Percentiles rank a stretch among this genome's conserved stretches.
Conservation (phyloP, 2,888 invertebrate genomes). For the Callyntrura guangdongensis region DNA sequence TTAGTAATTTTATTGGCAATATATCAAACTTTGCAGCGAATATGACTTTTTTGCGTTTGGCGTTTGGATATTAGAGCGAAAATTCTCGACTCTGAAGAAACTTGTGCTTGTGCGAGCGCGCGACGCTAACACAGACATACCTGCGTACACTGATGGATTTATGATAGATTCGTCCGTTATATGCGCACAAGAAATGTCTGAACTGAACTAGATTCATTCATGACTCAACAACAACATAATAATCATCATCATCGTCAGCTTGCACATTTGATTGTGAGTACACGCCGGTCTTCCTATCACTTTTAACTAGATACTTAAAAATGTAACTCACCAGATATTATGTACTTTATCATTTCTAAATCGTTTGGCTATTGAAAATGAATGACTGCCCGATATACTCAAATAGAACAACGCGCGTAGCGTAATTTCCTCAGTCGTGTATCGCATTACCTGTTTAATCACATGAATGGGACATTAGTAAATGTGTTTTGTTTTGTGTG, state of each 20-base stretch:
- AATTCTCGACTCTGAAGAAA: not conserved
- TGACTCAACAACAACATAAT: constrained; percentile 47
- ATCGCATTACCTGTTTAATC: constrained; percentile 42
- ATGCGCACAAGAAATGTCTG: constrained; percentile 2
- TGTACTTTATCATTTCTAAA: constrained; percentile 24
- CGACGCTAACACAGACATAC: not conserved
- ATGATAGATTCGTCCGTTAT: constrained; percentile 57
- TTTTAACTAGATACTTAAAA: constrained; percentile 65
- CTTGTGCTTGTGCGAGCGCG: not conserved
- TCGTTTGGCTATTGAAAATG: constrained; percentile 35
- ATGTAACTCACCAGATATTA: constrained; percentile 7
- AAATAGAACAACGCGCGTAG: constrained; percentile 35
- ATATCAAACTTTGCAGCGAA: constrained; percentile 49
- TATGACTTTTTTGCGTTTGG: constrained; percentile 46
- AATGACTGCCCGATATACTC: constrained; percentile 45
- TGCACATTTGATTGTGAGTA: constrained; percentile 27
- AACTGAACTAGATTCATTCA: constrained; percentile 68
- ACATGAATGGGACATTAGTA: not conserved
- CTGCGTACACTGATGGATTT: constrained; percentile 47
- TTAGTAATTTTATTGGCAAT: constrained; percentile 59
- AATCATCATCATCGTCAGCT: not conserved
- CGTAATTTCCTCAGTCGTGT: constrained; percentile 42
- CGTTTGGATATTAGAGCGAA: not conserved
- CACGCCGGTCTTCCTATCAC: constrained; percentile 71
- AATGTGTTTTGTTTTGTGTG: not conserved